A percentile compares a stretch with the other conserved stretches of the same genome.
Evolutionary conservation across 2,797 vertebrate genomes (phyloP).

Genomic region (Halcyon chelicuti): DNA sequence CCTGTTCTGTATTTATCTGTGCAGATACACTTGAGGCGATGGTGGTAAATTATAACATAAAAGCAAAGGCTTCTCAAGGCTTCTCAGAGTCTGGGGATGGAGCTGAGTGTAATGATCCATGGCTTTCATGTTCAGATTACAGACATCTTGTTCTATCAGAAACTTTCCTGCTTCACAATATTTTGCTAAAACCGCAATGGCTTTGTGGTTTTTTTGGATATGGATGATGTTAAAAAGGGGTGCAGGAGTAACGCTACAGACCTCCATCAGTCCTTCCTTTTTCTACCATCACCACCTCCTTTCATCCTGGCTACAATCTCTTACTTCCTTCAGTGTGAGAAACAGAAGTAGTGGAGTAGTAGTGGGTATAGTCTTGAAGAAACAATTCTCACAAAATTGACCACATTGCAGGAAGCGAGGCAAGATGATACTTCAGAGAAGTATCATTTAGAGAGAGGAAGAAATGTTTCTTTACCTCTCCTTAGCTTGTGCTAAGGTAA

Average conservation of each 20-base stretch:
- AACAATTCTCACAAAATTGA: not conserved
- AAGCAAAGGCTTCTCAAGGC: not conserved
- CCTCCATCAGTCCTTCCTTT: not conserved
- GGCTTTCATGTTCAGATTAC: not conserved
- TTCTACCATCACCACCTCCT: not conserved
- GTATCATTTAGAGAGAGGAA: not conserved
- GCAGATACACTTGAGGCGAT: not conserved
- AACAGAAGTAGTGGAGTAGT: not conserved
- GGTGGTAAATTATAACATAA: not conserved
- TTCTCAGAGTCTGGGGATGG: not conserved
- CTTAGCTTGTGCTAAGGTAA: not conserved
- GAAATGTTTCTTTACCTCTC: not conserved
- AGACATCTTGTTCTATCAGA: not conserved
- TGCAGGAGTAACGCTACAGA: not conserved
- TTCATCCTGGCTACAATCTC: not conserved
- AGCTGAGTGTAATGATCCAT: not conserved
- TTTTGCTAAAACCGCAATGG: not conserved
- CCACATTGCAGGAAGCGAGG: not conserved
- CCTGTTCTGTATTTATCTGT: not conserved
- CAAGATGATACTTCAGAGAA: not conserved
- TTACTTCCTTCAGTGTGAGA: not conserved
- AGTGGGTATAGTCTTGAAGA: not conserved
- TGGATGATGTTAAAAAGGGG: not conserved
- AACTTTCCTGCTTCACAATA: not conserved
- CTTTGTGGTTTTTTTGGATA: not conserved